Evolutionary conservation across 1,140 invertebrate species (phyloP).

Genomic region (Thereuonema tuberculata): DNA sequence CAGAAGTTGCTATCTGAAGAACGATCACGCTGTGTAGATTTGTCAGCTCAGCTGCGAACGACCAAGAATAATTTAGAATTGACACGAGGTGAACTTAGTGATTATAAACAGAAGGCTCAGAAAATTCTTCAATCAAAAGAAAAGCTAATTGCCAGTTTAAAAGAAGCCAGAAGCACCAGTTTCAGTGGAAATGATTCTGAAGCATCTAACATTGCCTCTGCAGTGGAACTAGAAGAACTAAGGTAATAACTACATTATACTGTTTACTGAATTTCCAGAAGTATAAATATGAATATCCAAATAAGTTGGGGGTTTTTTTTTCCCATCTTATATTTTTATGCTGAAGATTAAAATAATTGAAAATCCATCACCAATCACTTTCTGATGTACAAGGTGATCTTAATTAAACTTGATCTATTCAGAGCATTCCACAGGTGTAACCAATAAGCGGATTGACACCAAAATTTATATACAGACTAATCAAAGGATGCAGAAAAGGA

Average conservation of each 20-base stretch:
- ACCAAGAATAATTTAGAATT: slow-evolving; percentile 26
- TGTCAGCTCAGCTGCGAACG: slow-evolving; percentile 25
- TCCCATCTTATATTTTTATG: too few relatives aligned
- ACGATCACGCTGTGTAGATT: slow-evolving; percentile 35
- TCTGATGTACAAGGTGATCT: too few relatives aligned
- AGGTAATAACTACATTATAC: slow-evolving; percentile 26
- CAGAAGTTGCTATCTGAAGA: slow-evolving; percentile 53
- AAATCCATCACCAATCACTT: too few relatives aligned
- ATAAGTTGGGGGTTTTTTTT: too few relatives aligned
- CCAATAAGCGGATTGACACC: too few relatives aligned
- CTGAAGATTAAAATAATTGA: too few relatives aligned
- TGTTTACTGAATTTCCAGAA: not conserved
- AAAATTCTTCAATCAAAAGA: slow-evolving; percentile 64
- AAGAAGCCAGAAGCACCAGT: slow-evolving; percentile 34
- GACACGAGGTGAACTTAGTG: slow-evolving; percentile 32
- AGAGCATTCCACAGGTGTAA: too few relatives aligned
- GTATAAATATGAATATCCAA: too few relatives aligned
- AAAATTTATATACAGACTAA: too few relatives aligned
- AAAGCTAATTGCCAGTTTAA: slow-evolving; percentile 50
- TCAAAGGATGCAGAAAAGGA: too few relatives aligned
- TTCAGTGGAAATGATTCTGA: slow-evolving; percentile 25
- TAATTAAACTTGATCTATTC: too few relatives aligned
- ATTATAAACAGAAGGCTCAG: slow-evolving; percentile 47
- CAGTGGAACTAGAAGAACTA: slow-evolving; percentile 35
- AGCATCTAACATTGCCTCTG: slow-evolving; percentile 17